Base-by-base conservation (phyloP, 2,888 invertebrate species). In the Rotaria sp. region DNA sequence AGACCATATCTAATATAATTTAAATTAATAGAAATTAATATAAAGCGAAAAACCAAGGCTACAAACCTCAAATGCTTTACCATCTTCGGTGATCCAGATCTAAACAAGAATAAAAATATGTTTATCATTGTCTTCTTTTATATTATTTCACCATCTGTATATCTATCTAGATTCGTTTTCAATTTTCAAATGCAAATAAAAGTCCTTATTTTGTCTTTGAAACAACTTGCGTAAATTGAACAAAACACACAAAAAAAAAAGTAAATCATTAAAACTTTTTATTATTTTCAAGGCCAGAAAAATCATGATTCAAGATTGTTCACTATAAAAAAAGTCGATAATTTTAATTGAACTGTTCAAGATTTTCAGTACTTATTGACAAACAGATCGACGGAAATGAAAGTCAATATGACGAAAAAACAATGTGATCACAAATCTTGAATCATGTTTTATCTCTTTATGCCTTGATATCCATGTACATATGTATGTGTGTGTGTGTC, bases 1-100 rank as follows among this genome's bases (percentile, higher is more conserved):
- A 84, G 10, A 67, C 67, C 67, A 67, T 67, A 67, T 35, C 67
- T 67, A 4, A 35, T 26, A 67, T 35, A 5, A 67, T 18, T 5
- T 35, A 18, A 18, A 41, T 52, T 38, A 10, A 13, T 48, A 85
- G 30, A 87, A 86, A 24, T 38, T 13, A 35, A 24, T 45, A 8
- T 0, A 21, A 85, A 52, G 8, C 11, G 50, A 18, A 15, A 15
- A 55, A 48, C 41, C 38, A 30, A 30, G 59, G 48, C n/a, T n/a
- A 91, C 91, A 91, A 90, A 92, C 92, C 41, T 91, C 91, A 91
- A 92, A 91, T 87, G 90, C 89, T 88, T 91, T 89, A 35, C 75
- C 84, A 35, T 86, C 90, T 87, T 90, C 90, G 86, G 90, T 90
- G 41, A 89, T 84, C 86, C 90, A 90, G 11, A 87, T 85, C 85